These are phyloP conservation scores for Lasioglossum calceatum DNA, from an alignment of 2,888 invertebrate species.

Conservation along the genomic window DNA sequence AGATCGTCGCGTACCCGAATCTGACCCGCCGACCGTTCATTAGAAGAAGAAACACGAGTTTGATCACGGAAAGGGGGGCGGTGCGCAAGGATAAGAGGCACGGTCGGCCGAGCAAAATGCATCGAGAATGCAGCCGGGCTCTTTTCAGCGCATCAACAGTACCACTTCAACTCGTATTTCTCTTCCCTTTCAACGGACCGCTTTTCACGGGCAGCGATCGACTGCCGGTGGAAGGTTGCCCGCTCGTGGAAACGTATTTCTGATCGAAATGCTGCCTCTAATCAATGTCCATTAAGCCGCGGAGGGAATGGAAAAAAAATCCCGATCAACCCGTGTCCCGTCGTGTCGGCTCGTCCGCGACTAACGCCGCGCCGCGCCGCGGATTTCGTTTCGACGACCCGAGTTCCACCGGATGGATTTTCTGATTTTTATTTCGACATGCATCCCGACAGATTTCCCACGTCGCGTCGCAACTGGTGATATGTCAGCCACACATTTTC, in stretches of 20 bases:
- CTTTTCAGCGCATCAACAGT: constrained; percentile 54
- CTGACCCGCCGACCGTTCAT: not conserved
- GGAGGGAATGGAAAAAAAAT: constrained; percentile 45
- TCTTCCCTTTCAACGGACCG: constrained; percentile 28
- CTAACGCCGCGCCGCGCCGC: constrained; percentile 21
- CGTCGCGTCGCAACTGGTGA: constrained; percentile 13
- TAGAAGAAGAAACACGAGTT: not conserved
- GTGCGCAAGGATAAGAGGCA: constrained; percentile 9
- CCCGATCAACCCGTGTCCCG: constrained; percentile 29
- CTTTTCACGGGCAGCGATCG: constrained; percentile 51
- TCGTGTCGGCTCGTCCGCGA: constrained; percentile 24
- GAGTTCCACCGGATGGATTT: constrained; percentile 21
- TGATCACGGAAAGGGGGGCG: not conserved
- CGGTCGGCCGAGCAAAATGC: constrained; percentile 17
- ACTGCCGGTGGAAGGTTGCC: constrained; percentile 36
- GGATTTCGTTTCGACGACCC: constrained; percentile 34
- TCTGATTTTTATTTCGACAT: constrained; percentile 51
- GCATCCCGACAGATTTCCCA: constrained; percentile 33
- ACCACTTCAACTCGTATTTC: constrained; percentile 39
- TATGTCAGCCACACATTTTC: not conserved
- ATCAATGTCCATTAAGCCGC: constrained; percentile 77
- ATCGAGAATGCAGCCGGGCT: constrained; percentile 6
- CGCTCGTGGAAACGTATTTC: constrained; percentile 53
- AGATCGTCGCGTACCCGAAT: not conserved
- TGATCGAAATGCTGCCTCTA: constrained; percentile 65